phyloP scores from a whole-genome alignment of 2,797 vertebrate genomes.

The Pempheris klunzingeri region DNA sequence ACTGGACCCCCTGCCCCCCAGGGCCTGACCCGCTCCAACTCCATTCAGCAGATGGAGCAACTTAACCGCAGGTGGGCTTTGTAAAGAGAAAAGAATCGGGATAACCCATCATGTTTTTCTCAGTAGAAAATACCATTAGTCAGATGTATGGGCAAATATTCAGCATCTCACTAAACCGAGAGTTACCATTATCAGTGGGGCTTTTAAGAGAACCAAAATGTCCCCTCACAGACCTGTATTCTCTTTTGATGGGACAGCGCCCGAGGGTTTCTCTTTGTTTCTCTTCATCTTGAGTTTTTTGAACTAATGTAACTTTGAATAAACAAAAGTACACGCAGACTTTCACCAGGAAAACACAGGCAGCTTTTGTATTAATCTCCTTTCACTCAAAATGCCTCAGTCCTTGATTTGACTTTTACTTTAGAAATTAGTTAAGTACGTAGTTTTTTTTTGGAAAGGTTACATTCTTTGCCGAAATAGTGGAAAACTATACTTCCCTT shows the following conservation, averaged over 20 bases:
- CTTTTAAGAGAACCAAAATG: conserved; percentile 11
- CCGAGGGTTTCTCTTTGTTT: conserved; percentile 11
- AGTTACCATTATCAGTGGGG: not conserved
- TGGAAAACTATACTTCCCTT: not conserved
- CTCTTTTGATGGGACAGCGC: conserved; percentile 13
- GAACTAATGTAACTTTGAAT: not conserved
- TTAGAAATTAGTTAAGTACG: not conserved
- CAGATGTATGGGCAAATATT: not conserved
- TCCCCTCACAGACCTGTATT: not conserved
- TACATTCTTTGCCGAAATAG: not conserved
- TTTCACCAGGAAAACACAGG: not conserved
- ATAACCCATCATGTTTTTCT: not conserved
- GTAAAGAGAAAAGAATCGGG: not conserved
- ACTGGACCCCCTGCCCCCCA: conserved; percentile 95
- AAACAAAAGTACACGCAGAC: conserved; percentile 3
- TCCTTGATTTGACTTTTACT: not conserved
- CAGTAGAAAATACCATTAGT: not conserved
- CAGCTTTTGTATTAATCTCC: not conserved
- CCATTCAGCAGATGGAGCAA: conserved; percentile 99
- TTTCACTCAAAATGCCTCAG: not conserved
- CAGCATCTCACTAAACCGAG: not conserved
- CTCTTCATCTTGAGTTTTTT: conserved; percentile 9
- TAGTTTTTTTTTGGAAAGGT: not conserved
- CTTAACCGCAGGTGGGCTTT: conserved; percentile 93
- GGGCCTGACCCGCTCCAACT: conserved; percentile 96